These are phyloP conservation scores for Diabrotica undecimpunctata DNA, from an alignment of 1,140 invertebrate genomes.

Conservation along the genomic window DNA sequence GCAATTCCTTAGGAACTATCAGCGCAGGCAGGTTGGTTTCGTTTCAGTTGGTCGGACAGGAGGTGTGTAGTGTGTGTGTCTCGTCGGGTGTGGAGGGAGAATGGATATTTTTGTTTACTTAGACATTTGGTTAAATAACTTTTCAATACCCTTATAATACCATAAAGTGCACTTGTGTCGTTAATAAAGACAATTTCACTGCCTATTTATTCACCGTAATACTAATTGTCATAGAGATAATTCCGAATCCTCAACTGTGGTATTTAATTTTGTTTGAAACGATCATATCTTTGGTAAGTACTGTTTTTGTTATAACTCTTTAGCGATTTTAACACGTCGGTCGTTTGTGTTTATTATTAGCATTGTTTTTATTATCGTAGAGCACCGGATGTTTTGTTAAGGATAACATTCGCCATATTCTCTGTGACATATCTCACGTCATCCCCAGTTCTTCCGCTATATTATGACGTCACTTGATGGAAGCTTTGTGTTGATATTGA, in stretches of 20 bases:
- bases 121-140: slow-evolving; percentile 1
- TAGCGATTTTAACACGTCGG: neutral
- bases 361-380: neutral
- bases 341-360: neutral
- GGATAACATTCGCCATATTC: neutral
- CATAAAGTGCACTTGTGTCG: slow-evolving; percentile 1
- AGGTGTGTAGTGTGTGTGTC: neutral
- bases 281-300: neutral
- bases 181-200: neutral
- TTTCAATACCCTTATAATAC: slow-evolving; percentile 2
- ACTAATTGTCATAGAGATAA: neutral
- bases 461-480: neutral
- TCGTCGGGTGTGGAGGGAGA: slow-evolving; percentile 1
- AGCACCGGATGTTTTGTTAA: neutral
- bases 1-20: neutral
- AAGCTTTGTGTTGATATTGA: neutral
- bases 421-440: neutral
- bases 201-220: neutral
- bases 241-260: neutral
- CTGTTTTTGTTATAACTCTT: neutral
- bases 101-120: slow-evolving; percentile 3
- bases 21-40: neutral
- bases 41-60: neutral
- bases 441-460: slow-evolving; percentile 1
- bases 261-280: neutral